Evolutionary conservation across 1,140 invertebrate genomes (phyloP), one percentile per base, ranked within the genome.

Genomic region (Papilio aristodemus): DNA sequence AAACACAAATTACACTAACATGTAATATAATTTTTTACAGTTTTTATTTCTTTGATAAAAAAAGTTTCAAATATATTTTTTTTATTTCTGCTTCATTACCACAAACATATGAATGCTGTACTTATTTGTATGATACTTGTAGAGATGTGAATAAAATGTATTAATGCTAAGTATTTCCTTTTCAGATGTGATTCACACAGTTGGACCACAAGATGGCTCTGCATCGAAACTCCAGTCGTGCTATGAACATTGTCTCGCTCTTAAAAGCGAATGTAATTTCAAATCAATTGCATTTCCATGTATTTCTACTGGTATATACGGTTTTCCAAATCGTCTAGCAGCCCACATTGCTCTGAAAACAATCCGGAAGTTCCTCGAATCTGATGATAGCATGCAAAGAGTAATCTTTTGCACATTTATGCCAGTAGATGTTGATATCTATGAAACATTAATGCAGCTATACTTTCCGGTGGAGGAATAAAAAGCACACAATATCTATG

Each of bases 291-390:
- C 96, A 39, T 97, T 98, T 86, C 96, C 96, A 17, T 97, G 96
- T 74, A 96, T 97, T 79, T 96, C 96, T 0, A 97, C 97, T 62
- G 96, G 96, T 11, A 93, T 97, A 69, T 97, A 97, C 92, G 96
- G 95, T 3, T 98, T 97, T 91, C 96, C 96, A 1, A 95, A 95
- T 90, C 92, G 93, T 73, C 83, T 94, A 39, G 97, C 97, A 0
- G 94, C 95, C 6, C 92, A 95, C 79, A 94, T 97, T 14, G 96
- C 96, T 50, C 76, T 96, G 11, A 84, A 87, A 11, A 94, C 94
- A 14, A 93, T 96, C 0, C 92, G 95, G 69, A 91, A 94, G 63
- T 95, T 94, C 88, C 88, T 97, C 19, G 93, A 95, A 81, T 80
- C 93, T 13, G 93, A 96, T 84, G 78, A 83, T 8, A 81, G 95